Percentiles rank a stretch among this genome's conserved stretches.
phyloP scores from a whole-genome alignment of 2,113 vertebrate species.

The Epinephelus lanceolatus region DNA sequence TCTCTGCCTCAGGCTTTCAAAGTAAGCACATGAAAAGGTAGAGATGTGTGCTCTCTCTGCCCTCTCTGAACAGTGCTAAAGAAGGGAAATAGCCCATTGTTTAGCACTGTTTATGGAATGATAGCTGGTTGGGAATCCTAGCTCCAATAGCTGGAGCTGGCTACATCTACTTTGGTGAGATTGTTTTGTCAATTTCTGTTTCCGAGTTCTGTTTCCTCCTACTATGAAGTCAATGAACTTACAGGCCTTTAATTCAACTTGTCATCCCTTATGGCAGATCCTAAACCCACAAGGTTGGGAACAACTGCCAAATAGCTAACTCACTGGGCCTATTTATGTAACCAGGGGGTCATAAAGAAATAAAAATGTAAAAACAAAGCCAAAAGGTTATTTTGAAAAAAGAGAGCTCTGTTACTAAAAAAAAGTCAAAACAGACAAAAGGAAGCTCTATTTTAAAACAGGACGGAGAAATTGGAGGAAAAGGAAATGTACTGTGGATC shows the following conservation, averaged over 20 bases:
- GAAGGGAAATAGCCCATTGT: too few relatives aligned
- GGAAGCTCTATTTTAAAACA: constrained; percentile 46
- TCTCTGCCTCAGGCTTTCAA: too few relatives aligned
- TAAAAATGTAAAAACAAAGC: neutral
- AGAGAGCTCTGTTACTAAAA: neutral
- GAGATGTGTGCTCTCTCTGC: too few relatives aligned
- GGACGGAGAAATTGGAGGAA: constrained; percentile 33
- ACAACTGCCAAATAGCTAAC: neutral
- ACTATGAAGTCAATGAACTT: neutral
- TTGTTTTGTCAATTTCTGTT: neutral
- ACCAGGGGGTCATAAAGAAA: neutral
- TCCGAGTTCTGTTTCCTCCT: neutral
- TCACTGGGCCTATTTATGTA: constrained; percentile 1
- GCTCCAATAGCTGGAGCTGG: neutral
- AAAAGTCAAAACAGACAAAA: constrained; percentile 28
- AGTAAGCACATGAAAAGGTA: too few relatives aligned
- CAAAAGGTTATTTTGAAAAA: neutral
- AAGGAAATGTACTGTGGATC: constrained; percentile 38
- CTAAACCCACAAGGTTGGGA: neutral
- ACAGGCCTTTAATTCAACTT: neutral
- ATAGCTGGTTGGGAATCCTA: too few relatives aligned
- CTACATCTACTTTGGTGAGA: neutral
- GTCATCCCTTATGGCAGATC: neutral
- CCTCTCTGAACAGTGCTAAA: too few relatives aligned
- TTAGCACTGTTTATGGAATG: too few relatives aligned